Evolutionary conservation across 2,888 invertebrate species (phyloP).

Genomic region (Epinotia bilunana): DNA sequence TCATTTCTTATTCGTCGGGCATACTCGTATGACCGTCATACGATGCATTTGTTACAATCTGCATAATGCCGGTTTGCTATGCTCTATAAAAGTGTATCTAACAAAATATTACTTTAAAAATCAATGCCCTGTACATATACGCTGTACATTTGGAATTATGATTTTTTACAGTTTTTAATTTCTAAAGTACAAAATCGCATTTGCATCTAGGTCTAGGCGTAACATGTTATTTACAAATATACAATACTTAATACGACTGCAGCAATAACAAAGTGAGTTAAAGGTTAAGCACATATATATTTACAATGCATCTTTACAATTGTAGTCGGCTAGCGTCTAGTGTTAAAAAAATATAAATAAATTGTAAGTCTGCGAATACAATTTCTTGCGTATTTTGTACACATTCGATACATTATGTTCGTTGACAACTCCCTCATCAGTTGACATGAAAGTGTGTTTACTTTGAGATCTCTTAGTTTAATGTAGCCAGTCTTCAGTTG

Average conservation of each 20-base stretch:
- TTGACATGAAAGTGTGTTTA: conserved; percentile 7
- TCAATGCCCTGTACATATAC: not conserved
- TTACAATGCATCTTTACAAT: conserved; percentile 18
- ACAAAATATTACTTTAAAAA: not conserved
- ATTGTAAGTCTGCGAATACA: not conserved
- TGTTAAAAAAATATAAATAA: conserved; percentile 10
- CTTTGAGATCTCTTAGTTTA: conserved; percentile 34
- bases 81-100: not conserved
- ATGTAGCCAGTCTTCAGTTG: conserved; percentile 6
- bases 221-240: conserved; percentile 18
- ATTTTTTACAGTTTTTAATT: conserved; percentile 1
- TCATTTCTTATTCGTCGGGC: not conserved
- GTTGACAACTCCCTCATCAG: conserved; percentile 11
- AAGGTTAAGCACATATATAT: conserved; percentile 3
- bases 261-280: conserved; percentile 8
- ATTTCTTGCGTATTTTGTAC: conserved; percentile 10
- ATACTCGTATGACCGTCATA: not conserved
- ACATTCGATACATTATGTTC: not conserved
- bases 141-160: not conserved
- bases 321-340: conserved; percentile 23
- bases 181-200: conserved; percentile 34
- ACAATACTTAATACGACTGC: conserved; percentile 13
- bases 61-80: too few species aligned
- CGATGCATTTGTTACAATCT: not conserved
- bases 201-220: conserved; percentile 8